Percentiles rank a stretch among this genome's conserved stretches.
Evolutionary conservation across 1,140 invertebrate genomes (phyloP).

Genomic region (Drusus annulatus): DNA sequence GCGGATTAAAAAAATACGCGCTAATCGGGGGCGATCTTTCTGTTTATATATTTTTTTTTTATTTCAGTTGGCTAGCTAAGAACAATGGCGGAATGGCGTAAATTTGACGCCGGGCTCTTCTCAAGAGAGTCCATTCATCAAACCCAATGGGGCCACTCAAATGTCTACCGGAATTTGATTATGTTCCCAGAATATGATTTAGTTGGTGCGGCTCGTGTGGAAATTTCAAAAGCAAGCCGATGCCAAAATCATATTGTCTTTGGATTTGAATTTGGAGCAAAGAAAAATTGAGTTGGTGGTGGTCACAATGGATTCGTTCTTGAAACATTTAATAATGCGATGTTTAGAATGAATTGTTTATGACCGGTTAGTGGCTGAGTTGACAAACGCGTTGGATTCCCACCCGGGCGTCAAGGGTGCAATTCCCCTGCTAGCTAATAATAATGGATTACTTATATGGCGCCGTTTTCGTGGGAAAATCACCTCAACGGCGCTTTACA

Average conservation of each 20-base stretch:
- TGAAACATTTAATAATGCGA: no score
- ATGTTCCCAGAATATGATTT: constrained; percentile 1
- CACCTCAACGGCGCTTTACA: no score
- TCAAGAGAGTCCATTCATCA: constrained; percentile 14
- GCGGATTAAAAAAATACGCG: not conserved
- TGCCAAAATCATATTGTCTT: not conserved
- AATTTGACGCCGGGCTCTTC: not conserved
- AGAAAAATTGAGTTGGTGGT: no score
- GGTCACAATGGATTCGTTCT: no score
- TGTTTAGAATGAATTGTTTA: no score
- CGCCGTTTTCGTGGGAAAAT: no score
- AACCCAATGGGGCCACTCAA: constrained; percentile 1
- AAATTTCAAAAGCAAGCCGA: not conserved
- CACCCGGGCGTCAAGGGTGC: no score
- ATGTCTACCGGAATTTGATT: not conserved
- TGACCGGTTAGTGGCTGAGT: no score
- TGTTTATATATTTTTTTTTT: not conserved
- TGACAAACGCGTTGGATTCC: no score
- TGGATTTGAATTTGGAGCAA: not conserved
- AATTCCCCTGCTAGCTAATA: no score
- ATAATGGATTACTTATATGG: no score
- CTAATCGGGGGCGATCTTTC: constrained; percentile 8
- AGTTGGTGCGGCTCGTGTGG: not conserved
- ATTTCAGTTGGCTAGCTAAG: not conserved
- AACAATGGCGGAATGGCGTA: constrained; percentile 8